phyloP scores from a whole-genome alignment of 2,797 vertebrate genomes.

The Gadopsis bispinosus region DNA sequence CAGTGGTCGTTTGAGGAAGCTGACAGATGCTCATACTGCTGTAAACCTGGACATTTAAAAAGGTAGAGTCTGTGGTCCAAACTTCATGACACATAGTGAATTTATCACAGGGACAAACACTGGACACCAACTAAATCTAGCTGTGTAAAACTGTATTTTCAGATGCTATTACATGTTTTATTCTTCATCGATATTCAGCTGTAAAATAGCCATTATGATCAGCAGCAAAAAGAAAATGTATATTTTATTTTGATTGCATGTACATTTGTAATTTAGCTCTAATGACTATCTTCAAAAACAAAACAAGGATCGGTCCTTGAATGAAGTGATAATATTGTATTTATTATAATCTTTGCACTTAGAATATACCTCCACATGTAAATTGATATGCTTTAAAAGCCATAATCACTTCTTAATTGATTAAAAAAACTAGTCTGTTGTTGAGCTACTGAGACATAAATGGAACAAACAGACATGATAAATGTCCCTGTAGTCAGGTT shows the following conservation, averaged over 20 bases:
- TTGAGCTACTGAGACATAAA: background rate
- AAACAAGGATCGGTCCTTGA: background rate
- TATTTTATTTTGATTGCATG: background rate
- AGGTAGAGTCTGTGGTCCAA: background rate
- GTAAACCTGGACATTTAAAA: background rate
- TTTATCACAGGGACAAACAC: background rate
- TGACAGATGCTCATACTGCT: background rate
- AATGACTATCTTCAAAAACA: background rate
- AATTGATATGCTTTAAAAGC: background rate
- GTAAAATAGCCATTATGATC: background rate
- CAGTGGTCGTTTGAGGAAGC: background rate
- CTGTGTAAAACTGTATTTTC: background rate
- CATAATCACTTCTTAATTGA: background rate
- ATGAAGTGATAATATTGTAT: background rate
- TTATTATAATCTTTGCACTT: background rate
- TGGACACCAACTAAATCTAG: background rate
- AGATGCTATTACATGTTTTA: background rate
- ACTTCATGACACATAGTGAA: background rate
- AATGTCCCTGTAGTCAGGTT: slow-evolving; percentile 40
- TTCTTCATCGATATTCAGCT: background rate
- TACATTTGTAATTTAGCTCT: background rate
- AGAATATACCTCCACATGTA: background rate
- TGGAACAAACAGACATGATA: background rate
- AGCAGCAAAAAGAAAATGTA: background rate
- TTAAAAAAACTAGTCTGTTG: too few relatives aligned